Evolutionary conservation across 1,140 invertebrate genomes (phyloP).

Genomic region (Ceratoteleas bidentatus): DNA sequence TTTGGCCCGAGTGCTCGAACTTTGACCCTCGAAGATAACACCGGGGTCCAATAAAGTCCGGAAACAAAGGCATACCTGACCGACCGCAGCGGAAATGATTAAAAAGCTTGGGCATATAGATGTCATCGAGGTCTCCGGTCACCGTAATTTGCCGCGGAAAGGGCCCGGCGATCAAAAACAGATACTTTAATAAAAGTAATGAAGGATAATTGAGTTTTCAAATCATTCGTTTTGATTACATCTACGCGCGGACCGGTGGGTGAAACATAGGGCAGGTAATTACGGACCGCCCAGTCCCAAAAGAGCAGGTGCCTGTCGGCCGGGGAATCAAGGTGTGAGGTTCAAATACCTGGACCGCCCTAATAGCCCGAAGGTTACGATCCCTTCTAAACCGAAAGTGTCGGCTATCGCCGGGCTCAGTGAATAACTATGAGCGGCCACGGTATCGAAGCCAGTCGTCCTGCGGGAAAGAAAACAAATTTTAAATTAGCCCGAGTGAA

Average conservation of each 20-base stretch:
- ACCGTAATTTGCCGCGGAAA: conserved; percentile 37
- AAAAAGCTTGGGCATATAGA: conserved; percentile 31
- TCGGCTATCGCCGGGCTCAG: conserved; percentile 31
- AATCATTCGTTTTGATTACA: conserved; percentile 80
- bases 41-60: conserved; percentile 32
- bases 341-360: conserved; percentile 80
- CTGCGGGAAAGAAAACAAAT: conserved; percentile 31
- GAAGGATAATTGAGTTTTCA: conserved; percentile 81
- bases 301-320: conserved; percentile 79
- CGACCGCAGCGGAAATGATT: conserved; percentile 39
- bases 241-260: conserved; percentile 65
- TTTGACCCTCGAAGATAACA: conserved; percentile 34
- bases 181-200: conserved; percentile 77
- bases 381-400: conserved; percentile 73
- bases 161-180: conserved; percentile 59
- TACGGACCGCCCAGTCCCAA: conserved; percentile 79
- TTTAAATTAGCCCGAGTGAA: conserved; percentile 34
- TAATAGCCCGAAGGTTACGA: conserved; percentile 79
- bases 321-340: conserved; percentile 79
- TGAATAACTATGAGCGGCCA: conserved; percentile 23
- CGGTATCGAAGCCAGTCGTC: conserved; percentile 20
- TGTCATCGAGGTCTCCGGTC: conserved; percentile 24
- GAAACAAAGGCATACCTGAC: conserved; percentile 44
- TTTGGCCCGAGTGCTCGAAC: conserved; percentile 25
- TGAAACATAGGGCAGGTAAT: conserved; percentile 71